These are phyloP conservation scores for Ameiurus melas DNA, from an alignment of 2,113 vertebrate genomes.

Conservation along the genomic window DNA sequence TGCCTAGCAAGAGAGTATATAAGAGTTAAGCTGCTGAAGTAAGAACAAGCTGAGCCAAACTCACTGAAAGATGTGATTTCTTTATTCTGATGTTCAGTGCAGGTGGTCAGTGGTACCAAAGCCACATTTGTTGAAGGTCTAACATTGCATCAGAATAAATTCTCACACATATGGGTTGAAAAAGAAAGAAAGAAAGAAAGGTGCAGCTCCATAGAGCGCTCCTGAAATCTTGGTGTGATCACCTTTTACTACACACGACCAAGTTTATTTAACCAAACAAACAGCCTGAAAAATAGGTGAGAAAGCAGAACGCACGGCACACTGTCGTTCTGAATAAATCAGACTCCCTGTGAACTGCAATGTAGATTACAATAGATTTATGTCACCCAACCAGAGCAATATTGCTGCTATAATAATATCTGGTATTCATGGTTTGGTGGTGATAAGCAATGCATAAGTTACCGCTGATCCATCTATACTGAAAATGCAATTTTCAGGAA, in stretches of 20 bases:
- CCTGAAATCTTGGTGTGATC: constrained; percentile 48
- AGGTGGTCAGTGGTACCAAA: background rate
- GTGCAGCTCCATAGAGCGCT: constrained; percentile 27
- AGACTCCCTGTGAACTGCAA: constrained; percentile 39
- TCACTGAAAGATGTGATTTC: background rate
- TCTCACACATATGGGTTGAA: background rate
- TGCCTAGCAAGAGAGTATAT: background rate
- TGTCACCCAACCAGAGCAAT: constrained; percentile 59
- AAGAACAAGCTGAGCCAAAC: background rate
- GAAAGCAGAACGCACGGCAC: constrained; percentile 15
- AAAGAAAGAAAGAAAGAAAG: constrained; percentile 29
- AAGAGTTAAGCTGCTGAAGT: background rate
- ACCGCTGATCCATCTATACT: constrained; percentile 62
- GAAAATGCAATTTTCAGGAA: constrained; percentile 64
- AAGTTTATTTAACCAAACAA: constrained; percentile 61
- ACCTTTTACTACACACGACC: constrained; percentile 45
- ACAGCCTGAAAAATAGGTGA: constrained; percentile 46
- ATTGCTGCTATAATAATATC: constrained; percentile 61
- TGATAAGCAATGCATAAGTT: constrained; percentile 64
- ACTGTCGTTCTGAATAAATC: constrained; percentile 56
- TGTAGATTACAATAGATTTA: constrained; percentile 58
- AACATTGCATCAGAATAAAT: constrained; percentile 6
- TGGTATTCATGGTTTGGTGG: constrained; percentile 67
- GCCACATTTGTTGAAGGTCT: constrained; percentile 1
- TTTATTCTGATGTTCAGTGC: background rate